Conservation (phyloP, 2,113 vertebrate genomes). For the Ranitomeya variabilis region DNA sequence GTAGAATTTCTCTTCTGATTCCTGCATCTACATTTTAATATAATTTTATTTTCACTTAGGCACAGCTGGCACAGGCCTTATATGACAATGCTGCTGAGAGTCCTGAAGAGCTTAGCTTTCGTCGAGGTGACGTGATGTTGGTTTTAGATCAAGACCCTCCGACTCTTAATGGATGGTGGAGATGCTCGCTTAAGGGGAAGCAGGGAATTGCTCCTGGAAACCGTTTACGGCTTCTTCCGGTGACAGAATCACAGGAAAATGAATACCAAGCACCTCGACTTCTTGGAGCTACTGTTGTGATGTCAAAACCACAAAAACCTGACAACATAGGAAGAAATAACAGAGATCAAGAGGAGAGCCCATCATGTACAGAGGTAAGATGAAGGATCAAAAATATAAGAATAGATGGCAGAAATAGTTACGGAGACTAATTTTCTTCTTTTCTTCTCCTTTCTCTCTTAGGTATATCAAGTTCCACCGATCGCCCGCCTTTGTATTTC, state of each 20-base stretch:
- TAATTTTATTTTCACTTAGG: constrained; percentile 63
- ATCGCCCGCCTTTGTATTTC: constrained; percentile 64
- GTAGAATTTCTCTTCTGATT: background rate
- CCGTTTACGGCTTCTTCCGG: constrained; percentile 80
- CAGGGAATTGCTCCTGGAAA: constrained; percentile 91
- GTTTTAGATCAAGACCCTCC: constrained; percentile 81
- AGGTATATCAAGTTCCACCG: constrained; percentile 77
- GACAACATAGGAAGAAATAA: constrained; percentile 56
- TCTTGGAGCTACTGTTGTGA: constrained; percentile 64
- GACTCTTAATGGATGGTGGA: constrained; percentile 86
- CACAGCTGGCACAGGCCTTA: constrained; percentile 85
- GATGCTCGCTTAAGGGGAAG: constrained; percentile 85
- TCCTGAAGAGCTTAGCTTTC: constrained; percentile 87
- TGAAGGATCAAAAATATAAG: background rate
- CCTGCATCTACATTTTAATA: background rate
- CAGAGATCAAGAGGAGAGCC: background rate
- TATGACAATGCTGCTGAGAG: constrained; percentile 90
- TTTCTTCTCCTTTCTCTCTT: background rate
- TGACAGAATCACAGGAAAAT: constrained; percentile 67
- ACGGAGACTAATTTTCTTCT: constrained; percentile 11
- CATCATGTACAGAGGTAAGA: constrained; percentile 61
- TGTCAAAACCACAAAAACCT: constrained; percentile 15
- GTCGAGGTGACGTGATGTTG: constrained; percentile 90
- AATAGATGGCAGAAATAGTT: too few species aligned
- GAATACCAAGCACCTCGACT: constrained; percentile 71